Percentiles rank a stretch among this genome's conserved stretches.
These are phyloP conservation scores for Cyrtonyx montezumae DNA, from an alignment of 2,113 vertebrate genomes.

Conservation along the genomic window DNA sequence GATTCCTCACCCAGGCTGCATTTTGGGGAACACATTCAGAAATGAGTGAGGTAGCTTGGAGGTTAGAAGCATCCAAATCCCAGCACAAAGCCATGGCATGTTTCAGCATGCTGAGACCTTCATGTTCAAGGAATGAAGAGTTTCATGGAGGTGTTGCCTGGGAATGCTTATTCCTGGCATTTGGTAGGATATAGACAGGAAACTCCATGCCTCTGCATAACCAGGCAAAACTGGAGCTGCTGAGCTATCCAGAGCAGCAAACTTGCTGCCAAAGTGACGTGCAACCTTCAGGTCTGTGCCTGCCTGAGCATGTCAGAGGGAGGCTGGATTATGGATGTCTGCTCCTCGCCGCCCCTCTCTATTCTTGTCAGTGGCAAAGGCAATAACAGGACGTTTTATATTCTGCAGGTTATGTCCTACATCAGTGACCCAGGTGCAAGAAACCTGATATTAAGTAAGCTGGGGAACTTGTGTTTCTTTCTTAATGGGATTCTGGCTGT, in stretches of 20 bases:
- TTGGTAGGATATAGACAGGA: not conserved
- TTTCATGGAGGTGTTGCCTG: not conserved
- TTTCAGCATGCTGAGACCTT: not conserved
- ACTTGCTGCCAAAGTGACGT: not conserved
- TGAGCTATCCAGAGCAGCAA: not conserved
- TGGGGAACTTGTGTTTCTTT: conserved; percentile 39
- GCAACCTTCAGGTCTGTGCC: not conserved
- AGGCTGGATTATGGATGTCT: not conserved
- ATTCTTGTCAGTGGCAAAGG: not conserved
- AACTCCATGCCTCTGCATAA: not conserved
- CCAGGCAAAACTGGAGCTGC: rapidly evolving
- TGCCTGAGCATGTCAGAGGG: not conserved
- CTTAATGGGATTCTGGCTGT: conserved; percentile 41
- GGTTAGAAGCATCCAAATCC: not conserved
- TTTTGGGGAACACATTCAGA: not conserved
- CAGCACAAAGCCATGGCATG: not conserved
- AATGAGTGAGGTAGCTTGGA: not conserved
- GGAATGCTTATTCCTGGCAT: not conserved
- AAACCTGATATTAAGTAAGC: conserved; percentile 55
- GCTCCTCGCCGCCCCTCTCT: not conserved
- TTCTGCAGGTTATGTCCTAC: conserved; percentile 16
- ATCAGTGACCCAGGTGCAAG: conserved; percentile 12
- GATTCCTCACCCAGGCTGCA: not conserved
- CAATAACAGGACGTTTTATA: not conserved
- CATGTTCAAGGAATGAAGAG: rapidly evolving